Evolutionary conservation across 64 coral and sea anemone species (phyloP).

Genomic region (Acropora yongei): DNA sequence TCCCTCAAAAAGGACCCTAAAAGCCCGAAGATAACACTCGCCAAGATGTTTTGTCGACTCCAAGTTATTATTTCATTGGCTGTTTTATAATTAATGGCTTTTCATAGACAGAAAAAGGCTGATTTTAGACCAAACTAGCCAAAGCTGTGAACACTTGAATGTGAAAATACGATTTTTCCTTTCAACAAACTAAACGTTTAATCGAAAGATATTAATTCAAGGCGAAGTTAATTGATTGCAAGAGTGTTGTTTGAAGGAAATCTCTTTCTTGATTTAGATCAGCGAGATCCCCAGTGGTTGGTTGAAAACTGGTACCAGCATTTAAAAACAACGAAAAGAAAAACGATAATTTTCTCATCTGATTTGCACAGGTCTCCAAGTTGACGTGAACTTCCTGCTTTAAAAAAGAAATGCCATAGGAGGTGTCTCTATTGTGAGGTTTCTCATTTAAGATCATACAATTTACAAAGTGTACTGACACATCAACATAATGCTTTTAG

Average conservation of each 20-base stretch:
- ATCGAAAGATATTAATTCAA: neutral
- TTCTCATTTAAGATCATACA: too few relatives aligned
- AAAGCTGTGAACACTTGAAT: too few relatives aligned
- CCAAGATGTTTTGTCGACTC: slow-evolving; percentile 14
- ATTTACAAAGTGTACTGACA: too few relatives aligned
- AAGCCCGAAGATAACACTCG: slow-evolving; percentile 3
- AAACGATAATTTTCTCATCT: neutral
- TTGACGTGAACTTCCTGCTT: too few relatives aligned
- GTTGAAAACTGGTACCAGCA: slow-evolving; percentile 37
- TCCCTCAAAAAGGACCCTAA: neutral
- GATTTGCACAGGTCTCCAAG: too few relatives aligned
- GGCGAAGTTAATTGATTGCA: neutral
- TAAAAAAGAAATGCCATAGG: too few relatives aligned
- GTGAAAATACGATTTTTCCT: neutral
- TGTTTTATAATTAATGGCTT: slow-evolving; percentile 42
- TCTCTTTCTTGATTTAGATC: neutral
- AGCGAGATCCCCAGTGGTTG: neutral
- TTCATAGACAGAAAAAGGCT: neutral
- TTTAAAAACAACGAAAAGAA: slow-evolving; percentile 9
- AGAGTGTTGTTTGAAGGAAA: neutral
- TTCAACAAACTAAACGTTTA: neutral
- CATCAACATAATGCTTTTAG: too few relatives aligned
- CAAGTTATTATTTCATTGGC: slow-evolving; percentile 44
- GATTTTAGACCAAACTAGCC: neutral
- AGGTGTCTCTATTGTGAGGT: too few relatives aligned